phyloP scores from a whole-genome alignment of 2,888 invertebrate genomes.

The Amiota communis region DNA sequence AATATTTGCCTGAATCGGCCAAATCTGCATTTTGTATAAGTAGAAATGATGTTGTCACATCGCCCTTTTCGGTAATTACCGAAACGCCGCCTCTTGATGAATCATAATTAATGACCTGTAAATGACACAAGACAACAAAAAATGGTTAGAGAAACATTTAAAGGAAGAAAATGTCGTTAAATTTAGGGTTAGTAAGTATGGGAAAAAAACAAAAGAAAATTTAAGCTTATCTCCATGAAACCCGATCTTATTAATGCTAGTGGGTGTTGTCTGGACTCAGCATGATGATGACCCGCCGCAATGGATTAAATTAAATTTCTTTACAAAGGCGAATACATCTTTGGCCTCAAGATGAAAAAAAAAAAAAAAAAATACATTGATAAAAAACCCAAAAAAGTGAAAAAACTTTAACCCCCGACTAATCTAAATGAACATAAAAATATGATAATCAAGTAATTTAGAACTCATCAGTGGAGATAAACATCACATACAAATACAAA shows the following conservation, averaged over 20 bases:
- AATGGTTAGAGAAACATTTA: conserved; percentile 17
- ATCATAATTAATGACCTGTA: conserved; percentile 85
- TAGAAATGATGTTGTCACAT: conserved; percentile 85
- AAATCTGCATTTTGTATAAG: conserved; percentile 84
- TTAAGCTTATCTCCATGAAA: not conserved
- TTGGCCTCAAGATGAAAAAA: not conserved
- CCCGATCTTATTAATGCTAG: not conserved
- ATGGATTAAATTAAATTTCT: conserved; percentile 10
- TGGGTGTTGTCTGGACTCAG: not conserved
- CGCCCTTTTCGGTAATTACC: conserved; percentile 86
- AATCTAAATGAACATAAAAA: not conserved
- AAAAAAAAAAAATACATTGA: no score
- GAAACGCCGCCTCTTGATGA: conserved; percentile 85
- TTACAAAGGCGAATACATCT: not conserved
- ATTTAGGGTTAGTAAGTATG: conserved; percentile 41
- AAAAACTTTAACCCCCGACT: not conserved
- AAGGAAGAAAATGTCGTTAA: conserved; percentile 36
- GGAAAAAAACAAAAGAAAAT: not conserved
- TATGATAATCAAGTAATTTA: conserved; percentile 28
- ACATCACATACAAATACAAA: not conserved
- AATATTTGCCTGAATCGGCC: conserved; percentile 85
- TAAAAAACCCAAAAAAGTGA: not conserved
- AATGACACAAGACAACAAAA: conserved; percentile 50
- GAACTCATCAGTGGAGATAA: conserved; percentile 8
- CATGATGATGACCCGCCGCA: not conserved